Conservation (phyloP, 37 sponge, comb jelly and placozoan species). For the Beroe forskalii region DNA sequence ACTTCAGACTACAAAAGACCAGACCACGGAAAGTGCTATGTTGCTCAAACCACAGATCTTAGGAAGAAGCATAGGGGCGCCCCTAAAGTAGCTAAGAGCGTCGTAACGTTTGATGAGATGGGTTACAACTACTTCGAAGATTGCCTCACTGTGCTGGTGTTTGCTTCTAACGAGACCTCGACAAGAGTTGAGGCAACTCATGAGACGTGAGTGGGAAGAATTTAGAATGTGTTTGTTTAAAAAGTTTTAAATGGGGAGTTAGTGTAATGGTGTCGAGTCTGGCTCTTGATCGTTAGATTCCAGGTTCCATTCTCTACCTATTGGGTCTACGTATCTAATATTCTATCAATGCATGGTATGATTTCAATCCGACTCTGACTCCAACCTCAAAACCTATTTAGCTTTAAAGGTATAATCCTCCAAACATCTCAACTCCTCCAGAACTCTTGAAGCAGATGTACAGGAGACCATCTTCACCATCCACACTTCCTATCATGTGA, state of each 20-base stretch:
- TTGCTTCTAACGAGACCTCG: not conserved
- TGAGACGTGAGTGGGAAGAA: constrained; percentile 5
- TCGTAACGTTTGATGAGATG: constrained; percentile 36
- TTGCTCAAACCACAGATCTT: not conserved
- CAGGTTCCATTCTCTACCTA: too few species aligned
- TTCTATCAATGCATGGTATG: too few species aligned
- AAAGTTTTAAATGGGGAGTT: too few species aligned
- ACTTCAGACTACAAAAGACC: constrained; percentile 44
- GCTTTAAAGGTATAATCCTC: too few species aligned
- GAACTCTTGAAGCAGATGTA: too few species aligned
- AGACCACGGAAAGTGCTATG: constrained; percentile 32
- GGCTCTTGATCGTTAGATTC: too few species aligned
- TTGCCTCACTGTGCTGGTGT: constrained; percentile 51
- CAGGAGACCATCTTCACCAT: constrained; percentile 11
- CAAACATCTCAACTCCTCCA: too few species aligned
- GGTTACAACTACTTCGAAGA: constrained; percentile 14
- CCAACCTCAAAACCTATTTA: too few species aligned
- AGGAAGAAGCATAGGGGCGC: not conserved
- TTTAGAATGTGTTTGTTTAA: too few species aligned
- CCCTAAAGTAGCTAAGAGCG: not conserved
- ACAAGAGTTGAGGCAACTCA: not conserved
- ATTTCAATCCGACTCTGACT: too few species aligned
- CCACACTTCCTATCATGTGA: not conserved
- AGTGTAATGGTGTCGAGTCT: too few species aligned
- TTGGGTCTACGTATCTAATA: too few species aligned